These are phyloP conservation scores for Papilio helenus DNA, from an alignment of 1,140 invertebrate genomes.

Conservation along the genomic window DNA sequence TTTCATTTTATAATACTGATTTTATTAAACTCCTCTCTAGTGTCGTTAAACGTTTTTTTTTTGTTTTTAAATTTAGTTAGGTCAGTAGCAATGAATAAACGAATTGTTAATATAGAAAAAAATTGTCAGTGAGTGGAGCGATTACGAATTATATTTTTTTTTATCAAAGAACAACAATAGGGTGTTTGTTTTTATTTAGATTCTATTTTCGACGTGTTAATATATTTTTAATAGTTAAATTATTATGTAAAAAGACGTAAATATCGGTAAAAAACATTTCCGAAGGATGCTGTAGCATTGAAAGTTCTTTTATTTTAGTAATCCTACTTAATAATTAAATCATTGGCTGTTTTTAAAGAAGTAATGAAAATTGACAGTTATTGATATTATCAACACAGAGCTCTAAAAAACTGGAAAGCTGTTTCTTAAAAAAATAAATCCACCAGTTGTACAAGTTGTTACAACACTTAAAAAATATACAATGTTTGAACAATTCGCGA, in stretches of 20 bases:
- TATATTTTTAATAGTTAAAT: conserved; percentile 18
- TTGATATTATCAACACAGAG: background rate
- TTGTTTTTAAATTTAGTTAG: background rate
- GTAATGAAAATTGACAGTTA: too few relatives aligned
- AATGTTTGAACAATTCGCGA: conserved; percentile 15
- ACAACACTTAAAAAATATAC: background rate
- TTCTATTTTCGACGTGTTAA: background rate
- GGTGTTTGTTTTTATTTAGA: background rate
- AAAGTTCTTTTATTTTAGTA: background rate
- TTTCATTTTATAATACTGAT: background rate
- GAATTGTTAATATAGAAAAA: background rate
- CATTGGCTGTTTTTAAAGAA: background rate
- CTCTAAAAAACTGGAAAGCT: background rate
- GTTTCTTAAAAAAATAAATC: background rate
- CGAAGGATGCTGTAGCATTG: background rate
- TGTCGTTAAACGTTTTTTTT: background rate
- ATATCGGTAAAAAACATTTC: background rate
- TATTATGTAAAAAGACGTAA: background rate
- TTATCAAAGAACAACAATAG: background rate
- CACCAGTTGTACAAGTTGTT: background rate
- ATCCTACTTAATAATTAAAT: background rate
- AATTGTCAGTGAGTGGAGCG: conserved; percentile 13
- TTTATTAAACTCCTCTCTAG: background rate
- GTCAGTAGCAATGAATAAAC: background rate
- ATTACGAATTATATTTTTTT: background rate